Evolutionary conservation across 2,888 invertebrate species (phyloP).

Genomic region (Drosophila koepferae): DNA sequence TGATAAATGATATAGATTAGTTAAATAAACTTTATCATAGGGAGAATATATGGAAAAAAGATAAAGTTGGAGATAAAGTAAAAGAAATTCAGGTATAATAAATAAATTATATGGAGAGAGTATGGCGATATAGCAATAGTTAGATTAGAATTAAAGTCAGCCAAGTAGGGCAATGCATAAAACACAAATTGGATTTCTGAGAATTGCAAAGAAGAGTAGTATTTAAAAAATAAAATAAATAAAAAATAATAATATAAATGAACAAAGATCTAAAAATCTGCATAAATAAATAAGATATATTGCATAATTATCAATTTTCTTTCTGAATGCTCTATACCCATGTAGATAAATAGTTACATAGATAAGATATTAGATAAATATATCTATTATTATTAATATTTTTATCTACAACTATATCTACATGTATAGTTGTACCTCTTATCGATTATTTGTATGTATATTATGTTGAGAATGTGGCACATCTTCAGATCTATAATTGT

Average conservation of each 20-base stretch:
- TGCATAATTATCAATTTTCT: neutral
- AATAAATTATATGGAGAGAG: neutral
- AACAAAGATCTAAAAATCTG: neutral
- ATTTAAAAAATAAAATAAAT: too few relatives aligned
- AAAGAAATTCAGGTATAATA: neutral
- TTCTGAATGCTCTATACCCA: neutral
- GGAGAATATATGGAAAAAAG: neutral
- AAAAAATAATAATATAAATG: too few relatives aligned
- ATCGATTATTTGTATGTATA: neutral
- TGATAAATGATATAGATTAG: neutral
- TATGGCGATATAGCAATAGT: neutral
- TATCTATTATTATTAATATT: neutral
- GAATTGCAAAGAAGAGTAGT: neutral
- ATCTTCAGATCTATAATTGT: neutral
- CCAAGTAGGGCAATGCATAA: neutral
- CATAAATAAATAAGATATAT: neutral
- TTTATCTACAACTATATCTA: neutral
- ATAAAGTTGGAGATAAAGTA: neutral
- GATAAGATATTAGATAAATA: neutral
- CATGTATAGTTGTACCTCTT: too few relatives aligned
- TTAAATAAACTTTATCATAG: neutral
- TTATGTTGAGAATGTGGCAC: neutral
- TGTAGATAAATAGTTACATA: neutral
- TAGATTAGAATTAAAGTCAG: neutral
- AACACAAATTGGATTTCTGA: neutral